Evolutionary conservation across 2,888 invertebrate species (phyloP).

Genomic region (Corythucha ciliata): DNA sequence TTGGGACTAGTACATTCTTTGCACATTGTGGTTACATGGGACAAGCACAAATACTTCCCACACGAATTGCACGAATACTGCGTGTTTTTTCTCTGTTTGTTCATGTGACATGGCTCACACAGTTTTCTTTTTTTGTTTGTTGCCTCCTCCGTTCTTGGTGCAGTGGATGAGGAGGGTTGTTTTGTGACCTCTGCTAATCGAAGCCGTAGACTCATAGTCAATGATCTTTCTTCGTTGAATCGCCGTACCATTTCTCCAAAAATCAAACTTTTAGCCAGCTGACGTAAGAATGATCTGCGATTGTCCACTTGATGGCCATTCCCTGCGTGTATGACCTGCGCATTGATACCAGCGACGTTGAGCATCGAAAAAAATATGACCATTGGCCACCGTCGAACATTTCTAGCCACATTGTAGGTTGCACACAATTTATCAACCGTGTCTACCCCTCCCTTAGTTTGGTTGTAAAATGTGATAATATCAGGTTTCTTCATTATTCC

Average conservation of each 20-base stretch:
- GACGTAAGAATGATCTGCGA: slow-evolving; percentile 17
- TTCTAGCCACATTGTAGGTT: slow-evolving; percentile 32
- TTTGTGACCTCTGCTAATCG: not conserved
- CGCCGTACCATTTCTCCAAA: slow-evolving; percentile 14
- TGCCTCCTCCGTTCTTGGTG: not conserved
- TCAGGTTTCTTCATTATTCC: slow-evolving; percentile 27
- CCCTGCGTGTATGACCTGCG: slow-evolving; percentile 14
- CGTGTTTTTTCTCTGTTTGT: not conserved
- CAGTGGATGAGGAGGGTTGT: not conserved
- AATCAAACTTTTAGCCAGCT: slow-evolving; percentile 19
- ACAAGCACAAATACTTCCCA: slow-evolving; percentile 3
- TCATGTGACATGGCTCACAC: not conserved
- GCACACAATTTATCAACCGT: slow-evolving; percentile 34
- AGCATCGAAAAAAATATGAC: slow-evolving; percentile 32
- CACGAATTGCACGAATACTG: slow-evolving; percentile 1
- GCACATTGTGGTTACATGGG: slow-evolving; percentile 7
- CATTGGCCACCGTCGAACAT: slow-evolving; percentile 34
- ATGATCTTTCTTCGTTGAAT: too few relatives aligned
- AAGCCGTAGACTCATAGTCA: too few relatives aligned
- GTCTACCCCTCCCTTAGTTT: slow-evolving; percentile 35
- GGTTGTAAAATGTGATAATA: slow-evolving; percentile 34
- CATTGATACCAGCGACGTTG: slow-evolving; percentile 35
- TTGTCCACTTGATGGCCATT: slow-evolving; percentile 1
- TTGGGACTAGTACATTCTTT: slow-evolving; percentile 1
- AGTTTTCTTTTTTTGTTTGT: not conserved